Conservation (phyloP, 2,797 vertebrate genomes). For the Coendou prehensilis region DNA sequence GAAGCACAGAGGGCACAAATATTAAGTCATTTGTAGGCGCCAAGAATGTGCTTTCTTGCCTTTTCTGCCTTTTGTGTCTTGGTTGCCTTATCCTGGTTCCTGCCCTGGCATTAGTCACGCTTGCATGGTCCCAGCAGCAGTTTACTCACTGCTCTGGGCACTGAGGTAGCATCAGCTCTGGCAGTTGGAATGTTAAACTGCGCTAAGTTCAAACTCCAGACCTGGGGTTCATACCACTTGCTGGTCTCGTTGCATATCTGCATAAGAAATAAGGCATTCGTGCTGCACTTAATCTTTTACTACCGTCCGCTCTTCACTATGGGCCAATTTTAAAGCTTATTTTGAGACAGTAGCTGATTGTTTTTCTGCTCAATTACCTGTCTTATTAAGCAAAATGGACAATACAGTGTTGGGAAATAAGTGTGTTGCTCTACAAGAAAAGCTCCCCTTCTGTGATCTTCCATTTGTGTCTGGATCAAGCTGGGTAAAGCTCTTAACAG, state of each 20-base stretch:
- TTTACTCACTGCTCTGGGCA: background rate
- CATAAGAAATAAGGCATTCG: background rate
- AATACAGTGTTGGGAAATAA: background rate
- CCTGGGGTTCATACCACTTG: background rate
- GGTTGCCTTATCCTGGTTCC: background rate
- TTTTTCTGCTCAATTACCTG: slow-evolving; percentile 4
- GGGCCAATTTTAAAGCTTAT: background rate
- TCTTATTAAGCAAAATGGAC: slow-evolving; percentile 37
- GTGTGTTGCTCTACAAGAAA: background rate
- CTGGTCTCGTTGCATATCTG: background rate
- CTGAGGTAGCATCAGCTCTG: fast-evolving
- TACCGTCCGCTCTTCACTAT: background rate
- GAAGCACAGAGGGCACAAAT: background rate
- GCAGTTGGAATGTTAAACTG: background rate
- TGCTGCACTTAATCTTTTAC: background rate
- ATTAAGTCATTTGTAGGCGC: background rate
- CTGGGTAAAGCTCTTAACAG: background rate
- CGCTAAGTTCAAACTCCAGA: background rate
- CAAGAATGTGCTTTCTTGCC: background rate
- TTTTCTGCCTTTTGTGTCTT: too few relatives aligned
- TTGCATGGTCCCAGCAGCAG: background rate
- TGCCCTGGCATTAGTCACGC: background rate
- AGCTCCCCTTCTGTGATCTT: background rate
- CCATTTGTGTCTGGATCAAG: background rate
- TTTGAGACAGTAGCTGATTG: slow-evolving; percentile 25